Evolutionary conservation across 1,140 invertebrate species (phyloP).

Genomic region (Pseudomyrmex flavicornis): DNA sequence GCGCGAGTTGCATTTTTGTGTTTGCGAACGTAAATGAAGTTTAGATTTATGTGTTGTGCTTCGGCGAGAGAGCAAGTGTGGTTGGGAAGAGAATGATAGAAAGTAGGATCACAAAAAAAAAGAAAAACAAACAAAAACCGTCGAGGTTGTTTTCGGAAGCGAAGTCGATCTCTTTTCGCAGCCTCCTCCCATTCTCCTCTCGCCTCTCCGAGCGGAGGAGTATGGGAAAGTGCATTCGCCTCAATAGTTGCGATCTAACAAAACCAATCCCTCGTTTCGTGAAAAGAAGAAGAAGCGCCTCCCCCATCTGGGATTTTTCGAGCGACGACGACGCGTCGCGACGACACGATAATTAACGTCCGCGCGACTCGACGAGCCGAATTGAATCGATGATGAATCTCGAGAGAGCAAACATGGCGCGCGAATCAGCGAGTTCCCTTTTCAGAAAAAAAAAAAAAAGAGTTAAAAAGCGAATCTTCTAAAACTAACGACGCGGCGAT

Average conservation of each 20-base stretch:
- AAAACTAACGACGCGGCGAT: constrained; percentile 10
- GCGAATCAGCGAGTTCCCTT: constrained; percentile 18
- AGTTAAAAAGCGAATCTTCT: constrained; percentile 13
- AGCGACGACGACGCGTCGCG: neutral
- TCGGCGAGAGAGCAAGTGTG: neutral
- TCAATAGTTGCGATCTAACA: constrained; percentile 43
- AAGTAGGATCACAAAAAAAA: neutral
- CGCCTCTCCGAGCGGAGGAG: no score
- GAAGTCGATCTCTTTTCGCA: no score
- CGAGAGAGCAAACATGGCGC: neutral
- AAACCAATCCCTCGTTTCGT: constrained; percentile 12
- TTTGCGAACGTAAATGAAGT: constrained; percentile 54
- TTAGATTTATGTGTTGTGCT: constrained; percentile 48
- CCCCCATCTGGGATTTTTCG: constrained; percentile 12
- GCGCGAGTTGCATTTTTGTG: constrained; percentile 31
- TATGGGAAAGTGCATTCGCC: constrained; percentile 20
- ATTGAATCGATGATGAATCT: constrained; percentile 46
- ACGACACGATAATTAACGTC: constrained; percentile 40
- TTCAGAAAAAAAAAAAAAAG: neutral
- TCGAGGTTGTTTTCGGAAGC: no score
- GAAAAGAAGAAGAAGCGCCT: neutral
- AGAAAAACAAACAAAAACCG: no score
- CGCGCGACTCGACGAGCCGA: neutral
- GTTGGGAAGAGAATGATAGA: neutral
- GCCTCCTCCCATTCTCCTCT: neutral